A percentile compares a stretch with the other conserved stretches of the same genome.
These are phyloP conservation scores for Hyphantria cunea DNA, from an alignment of 1,140 invertebrate species.

Conservation along the genomic window DNA sequence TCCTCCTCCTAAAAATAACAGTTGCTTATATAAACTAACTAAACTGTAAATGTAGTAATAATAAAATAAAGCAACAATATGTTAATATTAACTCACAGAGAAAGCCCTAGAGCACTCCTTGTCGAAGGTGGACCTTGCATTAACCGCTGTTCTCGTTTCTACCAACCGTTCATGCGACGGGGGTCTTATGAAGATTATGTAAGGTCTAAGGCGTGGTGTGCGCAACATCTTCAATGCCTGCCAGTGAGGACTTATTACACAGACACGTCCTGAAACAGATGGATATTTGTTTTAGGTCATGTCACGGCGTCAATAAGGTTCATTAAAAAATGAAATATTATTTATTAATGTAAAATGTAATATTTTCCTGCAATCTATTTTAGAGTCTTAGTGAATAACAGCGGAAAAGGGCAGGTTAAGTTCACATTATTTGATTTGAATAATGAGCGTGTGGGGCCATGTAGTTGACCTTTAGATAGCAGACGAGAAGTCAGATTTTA, in stretches of 20 bases:
- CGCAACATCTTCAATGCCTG: slow-evolving; percentile 96
- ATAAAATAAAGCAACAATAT: too few species aligned
- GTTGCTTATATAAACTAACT: too few species aligned
- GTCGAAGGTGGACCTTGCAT: slow-evolving; percentile 95
- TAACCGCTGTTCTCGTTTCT: slow-evolving; percentile 89
- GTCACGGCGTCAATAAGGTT: not conserved
- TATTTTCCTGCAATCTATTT: too few species aligned
- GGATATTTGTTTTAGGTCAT: not conserved
- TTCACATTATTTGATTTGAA: too few species aligned
- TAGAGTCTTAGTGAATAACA: too few species aligned
- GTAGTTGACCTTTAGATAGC: too few species aligned
- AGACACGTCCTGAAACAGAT: slow-evolving; percentile 84
- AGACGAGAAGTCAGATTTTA: too few species aligned
- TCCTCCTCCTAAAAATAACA: slow-evolving; percentile 91
- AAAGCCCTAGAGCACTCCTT: slow-evolving; percentile 94
- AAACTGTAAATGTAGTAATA: too few species aligned
- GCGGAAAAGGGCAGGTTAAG: too few species aligned
- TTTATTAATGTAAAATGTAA: too few species aligned
- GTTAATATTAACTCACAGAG: slow-evolving; percentile 88
- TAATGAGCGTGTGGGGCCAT: too few species aligned
- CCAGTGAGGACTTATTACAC: slow-evolving; percentile 97
- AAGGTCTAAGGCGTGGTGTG: slow-evolving; percentile 95
- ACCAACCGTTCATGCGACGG: slow-evolving; percentile 93
- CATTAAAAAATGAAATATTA: too few species aligned
- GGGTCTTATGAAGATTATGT: slow-evolving; percentile 96